Evolutionary conservation across 2,113 vertebrate genomes (phyloP).

Genomic region (Macroglossus sobrinus): DNA sequence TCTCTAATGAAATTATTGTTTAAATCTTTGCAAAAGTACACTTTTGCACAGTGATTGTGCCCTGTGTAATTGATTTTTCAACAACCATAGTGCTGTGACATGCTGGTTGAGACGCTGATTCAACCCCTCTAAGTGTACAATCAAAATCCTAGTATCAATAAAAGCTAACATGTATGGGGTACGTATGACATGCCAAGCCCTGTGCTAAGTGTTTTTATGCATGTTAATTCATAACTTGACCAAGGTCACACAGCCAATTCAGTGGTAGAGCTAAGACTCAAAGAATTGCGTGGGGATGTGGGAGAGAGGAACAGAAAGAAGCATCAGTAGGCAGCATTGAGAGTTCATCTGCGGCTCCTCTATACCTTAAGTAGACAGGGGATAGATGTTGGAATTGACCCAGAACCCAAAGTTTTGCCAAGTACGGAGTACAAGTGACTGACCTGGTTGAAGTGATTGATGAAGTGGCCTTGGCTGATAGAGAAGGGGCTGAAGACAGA

Average conservation of each 20-base stretch:
- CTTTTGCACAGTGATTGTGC: not conserved
- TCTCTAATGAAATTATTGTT: not conserved
- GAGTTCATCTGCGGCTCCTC: not conserved
- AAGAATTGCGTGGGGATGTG: not conserved
- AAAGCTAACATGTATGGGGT: not conserved
- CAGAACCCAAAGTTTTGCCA: not conserved
- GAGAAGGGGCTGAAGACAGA: not conserved
- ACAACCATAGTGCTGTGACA: not conserved
- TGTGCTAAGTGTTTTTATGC: not conserved
- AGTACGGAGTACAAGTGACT: not conserved
- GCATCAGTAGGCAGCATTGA: not conserved
- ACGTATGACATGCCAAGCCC: not conserved
- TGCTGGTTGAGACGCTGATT: not conserved
- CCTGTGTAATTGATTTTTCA: not conserved
- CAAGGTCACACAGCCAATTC: not conserved
- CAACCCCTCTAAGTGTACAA: not conserved
- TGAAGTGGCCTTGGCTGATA: not conserved
- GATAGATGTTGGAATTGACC: not conserved
- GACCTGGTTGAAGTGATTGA: not conserved
- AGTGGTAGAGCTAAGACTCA: not conserved
- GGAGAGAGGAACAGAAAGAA: not conserved
- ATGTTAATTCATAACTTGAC: not conserved
- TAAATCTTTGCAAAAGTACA: not conserved
- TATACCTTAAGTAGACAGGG: not conserved
- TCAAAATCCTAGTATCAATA: not conserved